phyloP scores from a whole-genome alignment of 2,888 invertebrate species.

The Palloptera scutellata region DNA sequence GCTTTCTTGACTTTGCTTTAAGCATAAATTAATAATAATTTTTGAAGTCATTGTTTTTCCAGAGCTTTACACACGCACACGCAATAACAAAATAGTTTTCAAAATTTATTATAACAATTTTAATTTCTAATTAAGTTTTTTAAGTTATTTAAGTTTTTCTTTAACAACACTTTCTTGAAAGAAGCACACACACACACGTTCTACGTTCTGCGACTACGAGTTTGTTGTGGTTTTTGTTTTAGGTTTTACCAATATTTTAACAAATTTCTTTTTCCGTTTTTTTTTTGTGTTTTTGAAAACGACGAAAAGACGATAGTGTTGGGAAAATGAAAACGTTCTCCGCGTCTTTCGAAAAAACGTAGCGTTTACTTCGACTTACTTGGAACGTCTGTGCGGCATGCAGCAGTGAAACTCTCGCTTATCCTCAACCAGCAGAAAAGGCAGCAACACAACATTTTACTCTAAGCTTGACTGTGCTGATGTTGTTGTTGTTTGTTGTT shows the following conservation, averaged over 20 bases:
- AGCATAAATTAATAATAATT: too few species aligned
- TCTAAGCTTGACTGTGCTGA: slow-evolving; percentile 34
- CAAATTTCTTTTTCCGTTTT: neutral
- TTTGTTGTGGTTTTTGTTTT: slow-evolving; percentile 2
- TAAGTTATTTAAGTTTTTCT: too few species aligned
- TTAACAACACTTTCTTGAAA: too few species aligned
- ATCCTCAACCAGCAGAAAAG: slow-evolving; percentile 49
- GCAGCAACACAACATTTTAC: slow-evolving; percentile 24
- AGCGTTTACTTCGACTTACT: slow-evolving; percentile 60
- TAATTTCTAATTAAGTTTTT: too few species aligned
- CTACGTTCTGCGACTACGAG: neutral
- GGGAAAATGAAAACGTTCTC: slow-evolving; percentile 13
- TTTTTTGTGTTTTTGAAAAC: neutral
- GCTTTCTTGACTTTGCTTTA: too few species aligned
- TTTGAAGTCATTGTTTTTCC: too few species aligned
- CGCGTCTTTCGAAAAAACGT: slow-evolving; percentile 43
- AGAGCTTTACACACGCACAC: too few species aligned
- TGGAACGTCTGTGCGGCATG: slow-evolving; percentile 61
- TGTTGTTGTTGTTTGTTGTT: slow-evolving; percentile 23
- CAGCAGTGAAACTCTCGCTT: slow-evolving; percentile 58
- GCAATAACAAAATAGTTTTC: too few species aligned
- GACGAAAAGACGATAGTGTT: neutral
- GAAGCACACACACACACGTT: too few species aligned
- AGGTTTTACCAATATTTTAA: neutral
- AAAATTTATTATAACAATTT: too few species aligned